Percentiles rank a stretch among this genome's conserved stretches.
These are phyloP conservation scores for Lasioglossum leucozonium DNA, from an alignment of 2,888 invertebrate genomes.

Conservation along the genomic window DNA sequence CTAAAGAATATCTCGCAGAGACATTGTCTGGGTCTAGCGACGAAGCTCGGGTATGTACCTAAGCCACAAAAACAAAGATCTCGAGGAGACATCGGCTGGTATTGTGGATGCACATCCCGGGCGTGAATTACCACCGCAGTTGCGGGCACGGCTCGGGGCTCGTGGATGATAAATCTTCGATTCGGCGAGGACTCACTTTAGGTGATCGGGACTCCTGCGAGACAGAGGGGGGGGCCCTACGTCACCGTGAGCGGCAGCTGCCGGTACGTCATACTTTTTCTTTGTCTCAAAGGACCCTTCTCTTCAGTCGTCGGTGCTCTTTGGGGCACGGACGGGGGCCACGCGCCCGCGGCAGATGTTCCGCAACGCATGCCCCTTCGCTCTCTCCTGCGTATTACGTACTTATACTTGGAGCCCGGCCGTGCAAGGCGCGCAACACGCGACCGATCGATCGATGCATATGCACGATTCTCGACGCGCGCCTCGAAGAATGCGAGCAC, in stretches of 20 bases:
- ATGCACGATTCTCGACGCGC: constrained; percentile 57
- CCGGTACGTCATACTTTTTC: constrained; percentile 83
- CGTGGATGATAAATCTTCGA: constrained; percentile 74
- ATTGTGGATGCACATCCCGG: not conserved
- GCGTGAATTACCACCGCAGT: constrained; percentile 54
- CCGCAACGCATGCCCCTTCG: constrained; percentile 81
- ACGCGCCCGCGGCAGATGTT: constrained; percentile 82
- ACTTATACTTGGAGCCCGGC: constrained; percentile 69
- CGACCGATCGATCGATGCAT: constrained; percentile 64
- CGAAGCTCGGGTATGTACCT: not conserved
- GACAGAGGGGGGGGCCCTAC: constrained; percentile 73
- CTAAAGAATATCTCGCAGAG: not conserved
- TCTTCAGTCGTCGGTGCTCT: constrained; percentile 78
- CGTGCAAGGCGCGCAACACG: constrained; percentile 69
- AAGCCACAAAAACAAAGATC: not conserved
- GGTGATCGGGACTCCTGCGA: constrained; percentile 64
- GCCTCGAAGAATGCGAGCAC: constrained; percentile 61
- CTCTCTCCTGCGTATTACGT: constrained; percentile 67
- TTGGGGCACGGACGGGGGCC: constrained; percentile 79
- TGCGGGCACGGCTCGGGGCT: constrained; percentile 54
- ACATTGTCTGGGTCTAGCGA: not conserved
- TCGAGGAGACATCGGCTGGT: not conserved
- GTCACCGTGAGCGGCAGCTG: constrained; percentile 82
- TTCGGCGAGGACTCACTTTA: constrained; percentile 69
- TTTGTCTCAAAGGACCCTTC: constrained; percentile 84